Percentiles rank a stretch among this genome's conserved stretches.
phyloP scores from a whole-genome alignment of 2,113 vertebrate species.

The Dromaius novaehollandiae region DNA sequence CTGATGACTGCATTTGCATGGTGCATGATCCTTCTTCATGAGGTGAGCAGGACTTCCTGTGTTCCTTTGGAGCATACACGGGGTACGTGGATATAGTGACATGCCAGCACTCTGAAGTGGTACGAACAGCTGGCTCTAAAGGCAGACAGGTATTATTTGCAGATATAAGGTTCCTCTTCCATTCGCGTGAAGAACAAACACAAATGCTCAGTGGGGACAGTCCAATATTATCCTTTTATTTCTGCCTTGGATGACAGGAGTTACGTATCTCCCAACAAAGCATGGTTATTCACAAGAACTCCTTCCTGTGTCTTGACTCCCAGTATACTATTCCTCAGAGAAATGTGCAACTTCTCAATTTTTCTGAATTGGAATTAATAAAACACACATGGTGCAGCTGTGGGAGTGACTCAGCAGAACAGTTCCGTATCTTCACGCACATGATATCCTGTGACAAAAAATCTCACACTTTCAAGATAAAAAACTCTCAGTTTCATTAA shows the following conservation, averaged over 20 bases:
- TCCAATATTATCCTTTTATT: not conserved
- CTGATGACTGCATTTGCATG: not conserved
- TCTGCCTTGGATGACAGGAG: not conserved
- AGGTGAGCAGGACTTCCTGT: not conserved
- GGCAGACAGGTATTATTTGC: not conserved
- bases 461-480: not conserved
- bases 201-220: not conserved
- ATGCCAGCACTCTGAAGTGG: not conserved
- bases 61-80: not conserved
- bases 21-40: not conserved
- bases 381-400: not conserved
- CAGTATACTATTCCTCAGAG: not conserved
- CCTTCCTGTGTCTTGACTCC: not conserved
- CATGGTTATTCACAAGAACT: not conserved
- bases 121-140: not conserved
- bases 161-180: not conserved
- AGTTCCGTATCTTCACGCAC: not conserved
- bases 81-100: not conserved
- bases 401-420: conserved; percentile 40
- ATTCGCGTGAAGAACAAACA: not conserved
- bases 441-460: conserved; percentile 32
- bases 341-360: not conserved
- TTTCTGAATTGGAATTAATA: conserved; percentile 10
- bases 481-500: not conserved
- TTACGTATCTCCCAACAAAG: not conserved